Evolutionary conservation across 2,888 invertebrate genomes (phyloP), one percentile per base, ranked within the genome.

Genomic region (Phyllotreta cruciferae): DNA sequence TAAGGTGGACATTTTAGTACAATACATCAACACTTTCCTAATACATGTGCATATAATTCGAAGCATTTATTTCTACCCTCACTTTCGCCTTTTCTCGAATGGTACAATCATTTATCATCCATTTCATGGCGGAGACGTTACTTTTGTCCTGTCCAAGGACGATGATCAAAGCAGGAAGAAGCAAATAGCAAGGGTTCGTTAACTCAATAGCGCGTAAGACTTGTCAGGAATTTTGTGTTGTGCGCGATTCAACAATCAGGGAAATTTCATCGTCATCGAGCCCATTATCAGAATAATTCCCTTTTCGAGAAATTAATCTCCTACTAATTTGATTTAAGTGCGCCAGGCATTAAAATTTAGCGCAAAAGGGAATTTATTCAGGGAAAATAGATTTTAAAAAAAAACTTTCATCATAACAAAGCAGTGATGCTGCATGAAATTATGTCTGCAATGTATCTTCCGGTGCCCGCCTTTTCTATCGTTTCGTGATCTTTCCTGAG

Each of bases 61-160:
- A 50, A 50, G 44, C 34, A 37, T 38, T 49, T 36, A 49, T 58
- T 58, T 58, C 50, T 42, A 14, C 44, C 41, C 41, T 54, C 39
- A 45, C 37, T 41, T 55, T 53, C 37, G 35, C 37, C 6, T 11
- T 34, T 50, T 39, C 34, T 34, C 49, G 9, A 39, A 34, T 64
- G 49, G 56, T 34, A 39, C 34, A 34, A 61, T 68, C 71, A 74
- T 75, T 74, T 72, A 74, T 75, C 75, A 75, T 74, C 67, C 71
- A 71, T 70, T 73, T 72, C 53, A 63, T 49, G 52, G 62, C 45
- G 54, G 39, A 62, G 24, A 52, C 72, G 71, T 67, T 7, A 45
- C 60, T 60, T 71, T 74, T 75, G 71, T 69, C 71, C 71, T 68
- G 67, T 64, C 67, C 68, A 74, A 74, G 72, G 73, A 73, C 71